Percentiles rank a stretch among this genome's conserved stretches.
Evolutionary conservation across 2,797 vertebrate genomes (phyloP).

Genomic region (Sorex maritimensis): DNA sequence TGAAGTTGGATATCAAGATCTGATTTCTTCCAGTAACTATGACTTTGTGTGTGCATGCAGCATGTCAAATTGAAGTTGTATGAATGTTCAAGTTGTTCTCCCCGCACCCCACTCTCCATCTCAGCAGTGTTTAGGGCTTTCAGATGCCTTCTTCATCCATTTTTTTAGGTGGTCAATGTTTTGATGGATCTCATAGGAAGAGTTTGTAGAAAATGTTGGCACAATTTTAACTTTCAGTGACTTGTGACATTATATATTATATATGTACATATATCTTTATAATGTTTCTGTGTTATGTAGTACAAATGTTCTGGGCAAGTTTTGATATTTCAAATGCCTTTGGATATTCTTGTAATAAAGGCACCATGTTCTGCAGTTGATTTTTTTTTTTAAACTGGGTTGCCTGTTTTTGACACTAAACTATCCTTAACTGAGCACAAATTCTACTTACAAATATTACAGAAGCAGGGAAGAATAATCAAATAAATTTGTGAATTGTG

Average conservation of each 20-base stretch:
- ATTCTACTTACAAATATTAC: slow-evolving; percentile 60
- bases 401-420: slow-evolving; percentile 76
- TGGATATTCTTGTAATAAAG: slow-evolving; percentile 79
- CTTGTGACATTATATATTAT: slow-evolving; percentile 75
- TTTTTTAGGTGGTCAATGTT: slow-evolving; percentile 79
- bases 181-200: slow-evolving; percentile 73
- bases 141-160: slow-evolving; percentile 76
- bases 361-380: slow-evolving; percentile 64
- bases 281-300: slow-evolving; percentile 77
- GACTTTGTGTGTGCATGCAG: slow-evolving; percentile 58
- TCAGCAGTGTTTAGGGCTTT: slow-evolving; percentile 77
- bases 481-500: slow-evolving; percentile 75
- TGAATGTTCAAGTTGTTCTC: slow-evolving; percentile 63
- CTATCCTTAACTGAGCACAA: slow-evolving; percentile 67
- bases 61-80: slow-evolving; percentile 79
- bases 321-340: slow-evolving; percentile 81
- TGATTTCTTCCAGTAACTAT: slow-evolving; percentile 70
- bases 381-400: slow-evolving; percentile 59
- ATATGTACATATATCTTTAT: slow-evolving; percentile 82
- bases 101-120: background rate
- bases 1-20: slow-evolving; percentile 73
- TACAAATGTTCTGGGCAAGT: slow-evolving; percentile 84
- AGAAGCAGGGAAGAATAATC: slow-evolving; percentile 57
- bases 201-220: slow-evolving; percentile 82
- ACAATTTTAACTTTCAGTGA: slow-evolving; percentile 80